A percentile compares a stretch with the other conserved stretches of the same genome.
phyloP scores from a whole-genome alignment of 2,113 vertebrate species.

The Tyto alba region DNA sequence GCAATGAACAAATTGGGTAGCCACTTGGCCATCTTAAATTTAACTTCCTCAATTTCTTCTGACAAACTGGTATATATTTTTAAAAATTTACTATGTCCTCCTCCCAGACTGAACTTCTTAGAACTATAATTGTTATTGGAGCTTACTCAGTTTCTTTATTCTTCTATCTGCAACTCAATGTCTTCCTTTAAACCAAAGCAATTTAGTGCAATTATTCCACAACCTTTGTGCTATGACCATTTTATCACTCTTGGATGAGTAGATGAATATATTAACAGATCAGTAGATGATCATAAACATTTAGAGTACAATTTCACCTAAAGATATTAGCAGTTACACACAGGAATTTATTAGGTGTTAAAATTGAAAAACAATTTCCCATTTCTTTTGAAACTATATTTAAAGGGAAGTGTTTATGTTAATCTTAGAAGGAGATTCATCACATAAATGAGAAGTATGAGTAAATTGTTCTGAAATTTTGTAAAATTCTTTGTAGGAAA shows the following conservation, averaged over 20 bases:
- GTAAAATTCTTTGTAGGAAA: neutral
- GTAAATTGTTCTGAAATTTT: neutral
- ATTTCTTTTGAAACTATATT: neutral
- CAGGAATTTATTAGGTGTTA: neutral
- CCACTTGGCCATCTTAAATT: neutral
- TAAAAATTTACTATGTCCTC: neutral
- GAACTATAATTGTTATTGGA: neutral
- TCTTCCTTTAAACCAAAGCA: neutral
- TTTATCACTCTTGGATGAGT: neutral
- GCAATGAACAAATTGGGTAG: neutral
- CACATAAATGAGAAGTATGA: neutral
- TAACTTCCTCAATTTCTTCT: neutral
- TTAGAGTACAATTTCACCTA: neutral
- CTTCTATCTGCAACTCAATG: neutral
- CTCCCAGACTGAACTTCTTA: neutral
- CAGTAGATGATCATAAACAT: neutral
- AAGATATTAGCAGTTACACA: rapidly evolving
- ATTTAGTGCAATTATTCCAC: neutral
- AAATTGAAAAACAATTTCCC: neutral
- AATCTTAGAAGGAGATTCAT: neutral
- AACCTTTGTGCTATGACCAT: neutral
- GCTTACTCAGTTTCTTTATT: neutral
- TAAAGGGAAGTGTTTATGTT: neutral
- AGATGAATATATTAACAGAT: neutral
- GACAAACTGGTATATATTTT: neutral